Conservation (phyloP, 1,140 invertebrate genomes). For the Chironomus striatipennis region DNA sequence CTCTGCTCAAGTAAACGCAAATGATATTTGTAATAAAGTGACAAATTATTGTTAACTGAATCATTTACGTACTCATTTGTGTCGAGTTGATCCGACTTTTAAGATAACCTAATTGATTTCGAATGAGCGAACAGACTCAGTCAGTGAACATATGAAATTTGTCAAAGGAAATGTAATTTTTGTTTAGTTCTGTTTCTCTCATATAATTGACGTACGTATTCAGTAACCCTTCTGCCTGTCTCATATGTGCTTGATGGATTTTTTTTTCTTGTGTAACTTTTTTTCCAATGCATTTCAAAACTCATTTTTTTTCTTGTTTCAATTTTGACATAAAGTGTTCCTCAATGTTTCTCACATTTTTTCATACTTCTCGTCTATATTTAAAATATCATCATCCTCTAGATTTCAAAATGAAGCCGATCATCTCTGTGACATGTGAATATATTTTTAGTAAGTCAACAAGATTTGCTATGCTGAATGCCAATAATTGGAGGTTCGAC, state of each 20-base stretch:
- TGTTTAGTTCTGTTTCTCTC: too few relatives aligned
- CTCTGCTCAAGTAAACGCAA: not conserved
- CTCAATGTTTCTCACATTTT: too few relatives aligned
- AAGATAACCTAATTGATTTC: conserved; percentile 9
- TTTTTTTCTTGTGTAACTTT: not conserved
- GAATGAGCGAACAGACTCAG: not conserved
- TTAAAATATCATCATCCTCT: too few relatives aligned
- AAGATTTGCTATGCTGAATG: too few relatives aligned
- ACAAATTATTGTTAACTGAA: conserved; percentile 14
- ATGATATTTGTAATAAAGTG: conserved; percentile 14
- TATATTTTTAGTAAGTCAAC: too few relatives aligned
- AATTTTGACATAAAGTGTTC: not conserved
- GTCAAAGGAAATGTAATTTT: not conserved
- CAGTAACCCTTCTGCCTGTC: not conserved
- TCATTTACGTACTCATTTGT: conserved; percentile 8
- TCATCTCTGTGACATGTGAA: too few relatives aligned
- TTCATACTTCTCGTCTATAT: too few relatives aligned
- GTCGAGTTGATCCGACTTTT: conserved; percentile 6
- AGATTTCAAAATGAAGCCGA: too few relatives aligned
- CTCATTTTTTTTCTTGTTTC: not conserved
- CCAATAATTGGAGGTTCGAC: too few relatives aligned
- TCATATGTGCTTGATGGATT: not conserved
- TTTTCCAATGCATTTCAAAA: not conserved
- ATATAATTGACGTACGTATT: not conserved
- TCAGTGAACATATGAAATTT: conserved; percentile 5